Evolutionary conservation across 1,140 invertebrate genomes (phyloP).

Genomic region (Acromyrmex charruanus): DNA sequence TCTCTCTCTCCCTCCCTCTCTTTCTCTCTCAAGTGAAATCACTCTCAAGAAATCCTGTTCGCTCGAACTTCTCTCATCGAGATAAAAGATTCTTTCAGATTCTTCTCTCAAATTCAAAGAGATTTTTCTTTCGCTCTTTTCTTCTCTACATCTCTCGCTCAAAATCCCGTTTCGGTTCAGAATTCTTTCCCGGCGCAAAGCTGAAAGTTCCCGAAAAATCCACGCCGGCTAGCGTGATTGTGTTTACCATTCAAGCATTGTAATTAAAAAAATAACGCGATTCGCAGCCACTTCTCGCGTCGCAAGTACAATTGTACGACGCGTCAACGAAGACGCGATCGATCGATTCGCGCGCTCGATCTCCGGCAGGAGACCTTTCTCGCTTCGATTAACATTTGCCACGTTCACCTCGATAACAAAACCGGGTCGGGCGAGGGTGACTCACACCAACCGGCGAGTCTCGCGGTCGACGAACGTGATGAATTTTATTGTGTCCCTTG

Average conservation of each 20-base stretch:
- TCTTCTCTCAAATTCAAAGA: not conserved
- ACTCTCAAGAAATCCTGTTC: too few relatives aligned
- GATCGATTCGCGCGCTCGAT: not conserved
- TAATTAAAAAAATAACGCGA: constrained; percentile 20
- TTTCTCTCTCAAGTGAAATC: too few relatives aligned
- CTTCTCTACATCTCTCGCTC: too few relatives aligned
- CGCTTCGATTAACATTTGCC: not conserved
- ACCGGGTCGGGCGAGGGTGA: constrained; percentile 30
- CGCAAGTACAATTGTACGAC: not conserved
- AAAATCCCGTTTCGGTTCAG: not conserved
- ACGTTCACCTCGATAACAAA: constrained; percentile 14
- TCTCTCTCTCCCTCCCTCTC: not conserved
- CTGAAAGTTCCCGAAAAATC: not conserved
- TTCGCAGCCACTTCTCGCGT: not conserved
- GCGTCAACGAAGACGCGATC: not conserved
- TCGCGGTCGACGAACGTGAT: not conserved
- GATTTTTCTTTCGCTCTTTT: not conserved
- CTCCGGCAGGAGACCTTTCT: not conserved
- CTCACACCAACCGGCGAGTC: not conserved
- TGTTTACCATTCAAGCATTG: too few relatives aligned
- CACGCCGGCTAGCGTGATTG: too few relatives aligned
- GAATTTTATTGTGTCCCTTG: not conserved
- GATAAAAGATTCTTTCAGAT: not conserved
- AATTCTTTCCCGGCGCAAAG: not conserved
- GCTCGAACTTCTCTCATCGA: not conserved